Evolutionary conservation across 2,113 vertebrate genomes (phyloP).

Genomic region (Shinisaurus crocodilurus): DNA sequence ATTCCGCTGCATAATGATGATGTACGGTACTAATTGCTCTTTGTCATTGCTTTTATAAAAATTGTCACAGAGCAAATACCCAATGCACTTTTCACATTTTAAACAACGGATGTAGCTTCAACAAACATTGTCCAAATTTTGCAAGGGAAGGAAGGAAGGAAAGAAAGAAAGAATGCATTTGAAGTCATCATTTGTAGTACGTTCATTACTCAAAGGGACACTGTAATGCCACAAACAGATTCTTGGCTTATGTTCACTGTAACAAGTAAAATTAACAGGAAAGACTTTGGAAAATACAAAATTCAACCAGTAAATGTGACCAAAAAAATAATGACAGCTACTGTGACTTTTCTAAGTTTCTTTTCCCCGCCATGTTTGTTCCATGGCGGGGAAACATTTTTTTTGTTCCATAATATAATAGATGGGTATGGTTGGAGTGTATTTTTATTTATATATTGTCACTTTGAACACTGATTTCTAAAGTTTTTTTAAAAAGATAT

Average conservation of each 20-base stretch:
- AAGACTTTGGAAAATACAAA: conserved; percentile 49
- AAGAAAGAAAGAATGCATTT: conserved; percentile 56
- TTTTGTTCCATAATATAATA: conserved; percentile 69
- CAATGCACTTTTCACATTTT: conserved; percentile 79
- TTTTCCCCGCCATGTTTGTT: not conserved
- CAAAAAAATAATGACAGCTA: not conserved
- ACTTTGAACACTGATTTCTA: conserved; percentile 71
- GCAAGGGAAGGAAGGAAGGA: conserved; percentile 71
- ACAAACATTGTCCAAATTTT: conserved; percentile 76
- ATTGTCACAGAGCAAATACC: conserved; percentile 76
- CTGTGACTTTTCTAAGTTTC: not conserved
- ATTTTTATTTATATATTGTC: conserved; percentile 66
- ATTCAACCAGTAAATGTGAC: not conserved
- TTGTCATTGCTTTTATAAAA: conserved; percentile 85
- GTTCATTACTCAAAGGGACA: conserved; percentile 60
- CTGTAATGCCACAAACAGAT: conserved; percentile 31
- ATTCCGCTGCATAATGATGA: conserved; percentile 82
- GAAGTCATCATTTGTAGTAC: conserved; percentile 66
- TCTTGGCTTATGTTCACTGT: not conserved
- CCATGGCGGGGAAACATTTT: not conserved
- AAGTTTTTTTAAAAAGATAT: conserved; percentile 57
- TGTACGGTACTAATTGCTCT: conserved; percentile 83
- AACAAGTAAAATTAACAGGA: conserved; percentile 45
- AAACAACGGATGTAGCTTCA: conserved; percentile 79
- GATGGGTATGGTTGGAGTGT: conserved; percentile 70